Conservation (phyloP, 2,888 invertebrate genomes). For the Hyppa rectilinea region DNA sequence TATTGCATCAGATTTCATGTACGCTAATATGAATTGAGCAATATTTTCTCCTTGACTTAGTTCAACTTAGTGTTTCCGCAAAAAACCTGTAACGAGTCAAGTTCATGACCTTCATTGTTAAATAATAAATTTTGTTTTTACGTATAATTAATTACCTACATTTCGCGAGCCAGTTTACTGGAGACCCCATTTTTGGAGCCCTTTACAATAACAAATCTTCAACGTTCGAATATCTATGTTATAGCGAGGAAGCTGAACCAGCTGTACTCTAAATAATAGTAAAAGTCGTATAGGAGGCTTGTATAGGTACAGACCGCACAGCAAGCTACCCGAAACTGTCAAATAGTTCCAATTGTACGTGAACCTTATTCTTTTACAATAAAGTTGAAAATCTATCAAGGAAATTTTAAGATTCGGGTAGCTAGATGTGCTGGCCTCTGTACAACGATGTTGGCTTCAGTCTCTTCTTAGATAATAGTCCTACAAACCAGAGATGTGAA, state of each 20-base stretch:
- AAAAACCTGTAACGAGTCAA: slow-evolving; percentile 7
- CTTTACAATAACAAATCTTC: background rate
- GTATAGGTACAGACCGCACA: too few species aligned
- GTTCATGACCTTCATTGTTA: slow-evolving; percentile 12
- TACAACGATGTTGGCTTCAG: background rate
- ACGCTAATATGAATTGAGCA: background rate
- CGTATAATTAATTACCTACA: background rate
- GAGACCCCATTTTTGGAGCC: background rate
- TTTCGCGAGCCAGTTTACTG: too few species aligned
- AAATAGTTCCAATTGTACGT: too few species aligned
- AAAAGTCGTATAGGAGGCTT: background rate
- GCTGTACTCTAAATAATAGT: background rate
- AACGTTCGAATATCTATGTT: background rate
- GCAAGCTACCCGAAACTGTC: too few species aligned
- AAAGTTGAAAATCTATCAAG: too few species aligned
- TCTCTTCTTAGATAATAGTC: too few species aligned
- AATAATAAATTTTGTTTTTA: background rate
- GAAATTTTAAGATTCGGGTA: too few species aligned
- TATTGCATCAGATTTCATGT: slow-evolving; percentile 16
- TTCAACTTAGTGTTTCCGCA: slow-evolving; percentile 17
- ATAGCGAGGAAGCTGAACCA: background rate
- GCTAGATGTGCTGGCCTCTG: too few species aligned
- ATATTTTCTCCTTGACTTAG: slow-evolving; percentile 20
- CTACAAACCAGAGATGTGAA: too few species aligned
- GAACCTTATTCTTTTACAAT: too few species aligned